phyloP scores from a whole-genome alignment of 2,113 vertebrate species.

The Thinocorus orbignyianus region DNA sequence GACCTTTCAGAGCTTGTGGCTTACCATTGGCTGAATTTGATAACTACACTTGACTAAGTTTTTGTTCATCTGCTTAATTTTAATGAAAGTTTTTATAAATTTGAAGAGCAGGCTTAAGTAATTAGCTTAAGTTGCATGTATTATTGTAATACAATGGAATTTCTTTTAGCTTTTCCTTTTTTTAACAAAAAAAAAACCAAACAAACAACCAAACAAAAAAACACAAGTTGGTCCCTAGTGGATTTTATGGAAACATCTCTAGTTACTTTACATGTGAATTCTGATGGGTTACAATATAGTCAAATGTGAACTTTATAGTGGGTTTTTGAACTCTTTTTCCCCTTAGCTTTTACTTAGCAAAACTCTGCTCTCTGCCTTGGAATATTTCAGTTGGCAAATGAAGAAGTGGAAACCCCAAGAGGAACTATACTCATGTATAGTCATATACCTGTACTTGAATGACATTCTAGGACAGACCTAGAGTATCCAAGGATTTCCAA shows the following conservation, averaged over 20 bases:
- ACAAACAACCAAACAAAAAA: too few species aligned
- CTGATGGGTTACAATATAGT: background rate
- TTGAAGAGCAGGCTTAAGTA: background rate
- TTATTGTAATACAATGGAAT: background rate
- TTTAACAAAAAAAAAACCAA: background rate
- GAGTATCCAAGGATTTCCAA: background rate
- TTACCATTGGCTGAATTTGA: background rate
- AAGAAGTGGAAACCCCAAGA: background rate
- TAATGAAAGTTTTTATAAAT: background rate
- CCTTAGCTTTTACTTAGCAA: background rate
- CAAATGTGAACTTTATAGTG: background rate
- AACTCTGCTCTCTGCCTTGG: background rate
- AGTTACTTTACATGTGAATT: background rate
- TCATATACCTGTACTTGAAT: background rate
- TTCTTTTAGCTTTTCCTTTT: background rate
- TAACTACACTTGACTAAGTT: background rate
- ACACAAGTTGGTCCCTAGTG: background rate
- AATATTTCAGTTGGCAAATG: background rate
- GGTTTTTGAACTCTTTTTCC: background rate
- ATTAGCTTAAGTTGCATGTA: background rate
- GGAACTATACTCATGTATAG: background rate
- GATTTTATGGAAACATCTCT: background rate
- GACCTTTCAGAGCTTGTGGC: background rate
- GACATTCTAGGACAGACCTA: background rate
- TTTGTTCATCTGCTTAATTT: background rate